Base-by-base conservation (phyloP, 2,888 invertebrate species). In the Dryobota labecula region DNA sequence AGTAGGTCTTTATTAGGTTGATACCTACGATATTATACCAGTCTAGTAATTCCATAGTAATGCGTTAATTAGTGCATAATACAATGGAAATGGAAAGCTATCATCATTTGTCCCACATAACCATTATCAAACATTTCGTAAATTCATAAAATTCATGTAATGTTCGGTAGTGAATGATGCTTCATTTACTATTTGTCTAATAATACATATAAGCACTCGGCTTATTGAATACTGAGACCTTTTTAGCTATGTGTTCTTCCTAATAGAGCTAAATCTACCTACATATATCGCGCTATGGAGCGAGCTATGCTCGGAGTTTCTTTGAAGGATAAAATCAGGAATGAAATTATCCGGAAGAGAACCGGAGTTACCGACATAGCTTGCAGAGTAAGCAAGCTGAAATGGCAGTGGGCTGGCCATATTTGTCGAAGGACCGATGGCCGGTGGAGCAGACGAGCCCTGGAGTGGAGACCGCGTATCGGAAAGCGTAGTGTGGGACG, bases 181-280 rank as follows among this genome's bases (percentile, higher is more conserved):
- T 51, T 58, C 0, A 27, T 68, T 68, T 36, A 33, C 4, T 33
- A 65, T 64, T 49, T 15, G n/a, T 58, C 3, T 70, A 65, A 45
- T 64, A 51, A 61, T 61, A 38, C 30, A 27, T 61, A 13, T 0
- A 33, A 75, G 30, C 24, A 24, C n/a, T 43, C 7, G 13, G 61
- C 9, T 68, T 62, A 62, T 30, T 33, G 15, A 53, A 56, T 62
- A 49, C 36, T 41, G 20, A 45, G 49, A 71, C 65, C 8, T 47
- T 11, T 45, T 63, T 27, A 33, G 7, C 36, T 24, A 2, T 43
- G 20, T 27, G 18, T 24, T 36, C 6, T 24, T 36, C 6, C 1
- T 8, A 36, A 36, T 24, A 57, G 5, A 36, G 2, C 5, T 38
- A 38, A 38, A 18, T 27, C 24, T 24, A 41, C 7, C 38, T 18